Base-by-base conservation (phyloP, 2,888 invertebrate species). In the Tinea trinotella region DNA sequence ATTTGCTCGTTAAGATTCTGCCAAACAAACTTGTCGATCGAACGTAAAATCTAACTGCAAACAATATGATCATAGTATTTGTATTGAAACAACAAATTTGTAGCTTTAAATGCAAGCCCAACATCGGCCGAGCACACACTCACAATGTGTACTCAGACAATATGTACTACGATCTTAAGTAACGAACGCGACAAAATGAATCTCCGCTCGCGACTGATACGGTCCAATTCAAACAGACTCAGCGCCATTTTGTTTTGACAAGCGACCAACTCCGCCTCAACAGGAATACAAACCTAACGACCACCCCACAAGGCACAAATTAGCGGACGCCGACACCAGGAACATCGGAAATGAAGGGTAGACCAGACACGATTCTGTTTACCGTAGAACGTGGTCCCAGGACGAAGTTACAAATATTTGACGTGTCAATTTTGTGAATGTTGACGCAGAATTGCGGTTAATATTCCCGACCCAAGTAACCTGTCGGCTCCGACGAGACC, bases 371-470 rank as follows among this genome's bases (percentile, higher is more conserved):
- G 82, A 76, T 78, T 83, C 82, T 83, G 81, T 85, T 85, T 85
- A 84, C 84, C 71, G 74, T 82, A 76, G 80, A 83, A 80, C 83
- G 83, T 83, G 78, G 82, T 85, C 83, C 79, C 83, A 80, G 82
- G 82, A 77, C 83, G 78, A 82, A 84, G 84, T 80, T 80, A 84
- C 87, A 86, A 87, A 86, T 87, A 87, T 87, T 87, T 86, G 85
- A 85, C 82, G 85, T 86, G 87, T 86, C 87, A 86, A 86, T 86
- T 86, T 84, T 82, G 80, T 76, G 80, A 82, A 83, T 87, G 85
- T 87, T 86, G 85, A 85, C 85, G 75, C 78, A 83, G 84, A 79
- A 83, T 83, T 80, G 84, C 72, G 86, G 85, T 83, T 84, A 85
- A 85, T 85, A 84, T 84, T 80, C 78, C 74, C 74, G 74, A 74